A percentile compares a stretch with the other conserved stretches of the same genome.
phyloP scores from a whole-genome alignment of 2,797 vertebrate genomes.

The Tiaroga cobitis region DNA sequence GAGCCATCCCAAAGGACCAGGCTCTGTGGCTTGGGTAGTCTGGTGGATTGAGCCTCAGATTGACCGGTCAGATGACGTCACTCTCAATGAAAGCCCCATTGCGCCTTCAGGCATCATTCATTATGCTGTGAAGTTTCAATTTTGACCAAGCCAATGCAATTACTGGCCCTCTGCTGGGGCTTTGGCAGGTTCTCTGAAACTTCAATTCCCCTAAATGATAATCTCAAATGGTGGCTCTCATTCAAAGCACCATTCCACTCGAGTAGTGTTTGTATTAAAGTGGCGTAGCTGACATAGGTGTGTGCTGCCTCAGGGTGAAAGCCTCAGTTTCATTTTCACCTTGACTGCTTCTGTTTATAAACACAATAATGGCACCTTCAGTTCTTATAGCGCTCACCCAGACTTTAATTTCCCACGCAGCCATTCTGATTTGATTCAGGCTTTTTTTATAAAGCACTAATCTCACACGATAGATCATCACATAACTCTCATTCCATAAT shows the following conservation, averaged over 20 bases:
- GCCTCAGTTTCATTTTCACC: slow-evolving; percentile 50
- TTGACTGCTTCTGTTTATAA: slow-evolving; percentile 50
- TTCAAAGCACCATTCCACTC: slow-evolving; percentile 44
- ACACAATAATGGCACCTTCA: slow-evolving; percentile 39
- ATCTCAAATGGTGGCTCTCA: slow-evolving; percentile 45
- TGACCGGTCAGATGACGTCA: slow-evolving; percentile 41
- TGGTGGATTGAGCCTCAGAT: slow-evolving; percentile 51
- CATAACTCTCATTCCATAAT: slow-evolving; percentile 35
- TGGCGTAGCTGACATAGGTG: slow-evolving; percentile 38
- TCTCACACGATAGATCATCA: slow-evolving; percentile 27
- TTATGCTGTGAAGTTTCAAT: slow-evolving; percentile 73
- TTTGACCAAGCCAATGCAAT: slow-evolving; percentile 58
- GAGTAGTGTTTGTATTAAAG: slow-evolving; percentile 42
- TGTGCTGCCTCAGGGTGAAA: slow-evolving; percentile 14
- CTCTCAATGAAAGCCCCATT: slow-evolving; percentile 64
- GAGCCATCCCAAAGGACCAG: slow-evolving; percentile 12
- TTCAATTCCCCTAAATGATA: slow-evolving; percentile 50
- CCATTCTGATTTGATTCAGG: slow-evolving; percentile 42
- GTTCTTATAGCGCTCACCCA: slow-evolving; percentile 29
- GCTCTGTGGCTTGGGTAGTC: slow-evolving; percentile 57
- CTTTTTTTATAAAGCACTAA: slow-evolving; percentile 2
- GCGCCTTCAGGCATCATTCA: slow-evolving; percentile 68
- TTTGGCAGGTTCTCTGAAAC: slow-evolving; percentile 37
- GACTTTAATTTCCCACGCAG: slow-evolving; percentile 42
- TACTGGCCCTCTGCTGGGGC: slow-evolving; percentile 54